phyloP scores from a whole-genome alignment of 2,888 invertebrate genomes.

The Zele albiditarsus region DNA sequence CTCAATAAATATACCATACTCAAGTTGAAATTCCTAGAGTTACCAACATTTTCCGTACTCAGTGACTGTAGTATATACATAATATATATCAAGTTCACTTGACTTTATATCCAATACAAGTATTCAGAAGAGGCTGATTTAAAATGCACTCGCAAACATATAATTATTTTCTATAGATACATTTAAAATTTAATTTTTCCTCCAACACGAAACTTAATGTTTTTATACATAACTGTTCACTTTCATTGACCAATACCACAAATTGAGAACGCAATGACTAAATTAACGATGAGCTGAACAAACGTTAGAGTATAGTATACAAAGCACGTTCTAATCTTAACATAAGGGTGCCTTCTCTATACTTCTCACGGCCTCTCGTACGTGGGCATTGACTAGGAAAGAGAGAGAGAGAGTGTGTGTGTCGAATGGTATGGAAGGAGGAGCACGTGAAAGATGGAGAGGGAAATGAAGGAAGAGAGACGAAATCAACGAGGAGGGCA shows the following conservation, averaged over 20 bases:
- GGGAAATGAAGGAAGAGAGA: neutral
- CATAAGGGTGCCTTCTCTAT: conserved; percentile 20
- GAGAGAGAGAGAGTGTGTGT: neutral
- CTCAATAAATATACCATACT: neutral
- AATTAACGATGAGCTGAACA: conserved; percentile 67
- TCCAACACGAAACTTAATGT: neutral
- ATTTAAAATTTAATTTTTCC: too few relatives aligned
- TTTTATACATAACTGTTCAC: neutral
- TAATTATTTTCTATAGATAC: too few relatives aligned
- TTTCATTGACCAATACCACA: neutral
- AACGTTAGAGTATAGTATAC: conserved; percentile 60
- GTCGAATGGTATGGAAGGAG: neutral
- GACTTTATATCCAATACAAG: neutral
- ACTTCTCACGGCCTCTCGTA: neutral
- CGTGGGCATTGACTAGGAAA: neutral
- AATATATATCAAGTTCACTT: neutral
- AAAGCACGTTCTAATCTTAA: conserved; percentile 60
- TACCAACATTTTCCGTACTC: neutral
- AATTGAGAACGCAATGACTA: neutral
- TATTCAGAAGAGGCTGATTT: neutral
- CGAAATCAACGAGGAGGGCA: neutral
- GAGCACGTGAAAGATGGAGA: neutral
- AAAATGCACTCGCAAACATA: too few relatives aligned
- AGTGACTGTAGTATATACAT: neutral
- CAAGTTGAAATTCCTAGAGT: too few relatives aligned